phyloP scores from a whole-genome alignment of 2,113 vertebrate species.

The Dicrurus megarhynchus region DNA sequence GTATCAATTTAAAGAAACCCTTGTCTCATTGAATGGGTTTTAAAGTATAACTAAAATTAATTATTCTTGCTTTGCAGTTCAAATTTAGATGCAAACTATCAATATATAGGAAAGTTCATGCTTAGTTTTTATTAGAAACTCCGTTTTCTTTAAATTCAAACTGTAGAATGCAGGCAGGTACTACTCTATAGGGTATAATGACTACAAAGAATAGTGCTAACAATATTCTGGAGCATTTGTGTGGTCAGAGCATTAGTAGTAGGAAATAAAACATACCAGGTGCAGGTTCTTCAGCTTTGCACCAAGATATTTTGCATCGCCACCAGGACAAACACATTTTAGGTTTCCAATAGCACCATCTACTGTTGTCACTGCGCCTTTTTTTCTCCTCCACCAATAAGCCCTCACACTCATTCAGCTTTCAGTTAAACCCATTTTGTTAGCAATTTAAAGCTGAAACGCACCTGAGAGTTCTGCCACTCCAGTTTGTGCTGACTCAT shows the following conservation, averaged over 20 bases:
- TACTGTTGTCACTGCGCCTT: slow-evolving; percentile 11
- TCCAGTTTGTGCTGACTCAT: not conserved
- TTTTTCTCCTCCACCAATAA: not conserved
- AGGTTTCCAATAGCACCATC: slow-evolving; percentile 50
- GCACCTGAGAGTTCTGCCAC: not conserved
- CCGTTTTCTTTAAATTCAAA: not conserved
- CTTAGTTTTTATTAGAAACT: not conserved
- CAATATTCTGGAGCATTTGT: not conserved
- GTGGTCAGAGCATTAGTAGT: not conserved
- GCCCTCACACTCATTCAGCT: not conserved
- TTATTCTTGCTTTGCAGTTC: not conserved
- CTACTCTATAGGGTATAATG: not conserved
- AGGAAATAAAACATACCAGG: not conserved
- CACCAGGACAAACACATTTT: not conserved
- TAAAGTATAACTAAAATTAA: not conserved
- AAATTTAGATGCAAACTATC: not conserved
- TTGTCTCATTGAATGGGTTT: not conserved
- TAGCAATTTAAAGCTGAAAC: not conserved
- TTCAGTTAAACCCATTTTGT: not conserved
- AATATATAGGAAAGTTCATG: not conserved
- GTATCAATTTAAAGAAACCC: not conserved
- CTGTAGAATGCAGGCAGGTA: not conserved
- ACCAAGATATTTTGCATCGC: not conserved
- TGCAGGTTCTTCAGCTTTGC: not conserved
- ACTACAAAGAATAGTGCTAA: not conserved